Conservation (phyloP, 2,888 invertebrate genomes). For the Sclerodermus sp. region DNA sequence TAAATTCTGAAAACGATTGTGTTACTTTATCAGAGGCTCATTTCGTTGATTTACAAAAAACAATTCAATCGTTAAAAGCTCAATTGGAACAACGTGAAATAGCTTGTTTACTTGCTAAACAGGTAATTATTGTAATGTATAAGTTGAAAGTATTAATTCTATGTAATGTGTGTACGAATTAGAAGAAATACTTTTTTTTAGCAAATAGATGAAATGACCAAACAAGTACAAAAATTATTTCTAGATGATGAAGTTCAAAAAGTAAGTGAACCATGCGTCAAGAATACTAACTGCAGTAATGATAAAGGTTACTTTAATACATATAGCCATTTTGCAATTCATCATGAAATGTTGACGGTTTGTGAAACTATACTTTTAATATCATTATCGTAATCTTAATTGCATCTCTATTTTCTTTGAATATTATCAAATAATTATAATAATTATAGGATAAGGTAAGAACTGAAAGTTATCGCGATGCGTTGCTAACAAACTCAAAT, state of each 20-base stretch:
- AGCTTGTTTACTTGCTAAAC: constrained; percentile 47
- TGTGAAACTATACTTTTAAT: constrained; percentile 18
- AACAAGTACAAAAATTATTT: constrained; percentile 48
- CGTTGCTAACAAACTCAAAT: constrained; percentile 74
- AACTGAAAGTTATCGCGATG: constrained; percentile 84
- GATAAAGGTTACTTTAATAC: constrained; percentile 81
- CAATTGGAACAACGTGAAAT: constrained; percentile 62
- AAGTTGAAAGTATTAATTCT: too few species aligned
- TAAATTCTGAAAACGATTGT: constrained; percentile 66
- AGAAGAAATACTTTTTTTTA: constrained; percentile 22
- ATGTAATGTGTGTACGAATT: too few species aligned
- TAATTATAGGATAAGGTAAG: constrained; percentile 72
- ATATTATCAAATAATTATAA: not conserved
- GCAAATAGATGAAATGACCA: constrained; percentile 53
- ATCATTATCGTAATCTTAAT: not conserved
- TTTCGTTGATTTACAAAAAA: constrained; percentile 65
- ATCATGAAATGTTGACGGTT: constrained; percentile 91
- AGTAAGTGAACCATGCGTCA: constrained; percentile 33
- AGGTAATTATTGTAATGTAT: too few species aligned
- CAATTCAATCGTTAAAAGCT: constrained; percentile 62
- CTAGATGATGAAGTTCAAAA: constrained; percentile 40
- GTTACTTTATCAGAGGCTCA: constrained; percentile 66
- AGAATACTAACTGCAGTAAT: constrained; percentile 63
- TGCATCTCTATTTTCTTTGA: not conserved
- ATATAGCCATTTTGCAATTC: constrained; percentile 89